Percentiles rank a stretch among this genome's conserved stretches.
Conservation (phyloP, 2,113 vertebrate genomes). For the Equus przewalskii region DNA sequence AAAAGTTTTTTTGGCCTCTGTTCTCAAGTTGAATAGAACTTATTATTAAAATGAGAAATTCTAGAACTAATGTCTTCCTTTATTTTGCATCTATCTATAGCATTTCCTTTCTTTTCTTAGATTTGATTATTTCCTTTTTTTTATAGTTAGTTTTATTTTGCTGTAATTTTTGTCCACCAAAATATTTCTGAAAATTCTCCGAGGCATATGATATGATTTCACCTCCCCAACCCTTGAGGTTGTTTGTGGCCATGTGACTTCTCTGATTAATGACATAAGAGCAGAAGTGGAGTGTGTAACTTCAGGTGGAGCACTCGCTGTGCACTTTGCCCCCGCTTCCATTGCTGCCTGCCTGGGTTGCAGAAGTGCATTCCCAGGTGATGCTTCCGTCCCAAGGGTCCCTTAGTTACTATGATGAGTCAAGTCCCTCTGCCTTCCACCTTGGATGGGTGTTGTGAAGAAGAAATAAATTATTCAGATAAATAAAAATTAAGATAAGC, state of each 20-base stretch:
- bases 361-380: background rate
- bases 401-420: background rate
- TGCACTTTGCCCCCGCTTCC: background rate
- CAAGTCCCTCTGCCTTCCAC: background rate
- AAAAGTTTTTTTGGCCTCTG: background rate
- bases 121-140: background rate
- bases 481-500: slow-evolving; percentile 40
- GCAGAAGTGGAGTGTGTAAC: background rate
- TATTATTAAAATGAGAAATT: slow-evolving; percentile 47
- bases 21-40: slow-evolving; percentile 41
- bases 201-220: background rate
- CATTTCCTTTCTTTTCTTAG: slow-evolving; percentile 17
- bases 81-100: background rate
- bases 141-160: background rate
- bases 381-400: background rate
- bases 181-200: background rate
- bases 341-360: accelerated
- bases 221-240: background rate
- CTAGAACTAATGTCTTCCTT: background rate
- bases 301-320: accelerated
- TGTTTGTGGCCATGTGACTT: background rate
- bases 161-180: background rate
- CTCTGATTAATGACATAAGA: background rate
- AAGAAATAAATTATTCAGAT: background rate
- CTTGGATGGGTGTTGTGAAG: background rate